A percentile compares a stretch with the other conserved stretches of the same genome.
These are phyloP conservation scores for Vultur gryphus DNA, from an alignment of 2,797 vertebrate genomes.

Conservation along the genomic window DNA sequence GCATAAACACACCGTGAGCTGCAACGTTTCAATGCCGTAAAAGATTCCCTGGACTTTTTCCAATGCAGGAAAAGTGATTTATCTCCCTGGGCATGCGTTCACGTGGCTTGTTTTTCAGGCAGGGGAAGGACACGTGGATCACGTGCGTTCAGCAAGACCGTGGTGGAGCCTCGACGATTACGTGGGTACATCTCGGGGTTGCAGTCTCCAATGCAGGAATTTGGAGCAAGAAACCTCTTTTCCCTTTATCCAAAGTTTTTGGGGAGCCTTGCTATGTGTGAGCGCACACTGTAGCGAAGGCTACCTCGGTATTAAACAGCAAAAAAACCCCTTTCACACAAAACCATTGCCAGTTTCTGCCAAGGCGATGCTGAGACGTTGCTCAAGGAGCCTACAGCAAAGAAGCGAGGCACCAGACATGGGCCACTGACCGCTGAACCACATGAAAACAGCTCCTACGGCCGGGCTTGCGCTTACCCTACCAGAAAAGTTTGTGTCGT, in stretches of 20 bases:
- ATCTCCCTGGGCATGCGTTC: accelerated
- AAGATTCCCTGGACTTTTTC: background rate
- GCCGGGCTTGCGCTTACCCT: background rate
- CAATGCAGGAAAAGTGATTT: background rate
- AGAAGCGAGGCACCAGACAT: background rate
- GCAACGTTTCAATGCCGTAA: accelerated
- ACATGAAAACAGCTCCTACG: background rate
- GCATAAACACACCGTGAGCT: background rate
- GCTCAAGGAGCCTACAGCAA: background rate
- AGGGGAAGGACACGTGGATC: accelerated
- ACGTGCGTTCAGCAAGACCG: accelerated
- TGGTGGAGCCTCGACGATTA: accelerated
- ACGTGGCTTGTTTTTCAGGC: background rate
- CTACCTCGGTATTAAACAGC: background rate
- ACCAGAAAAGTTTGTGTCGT: background rate
- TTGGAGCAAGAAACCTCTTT: background rate
- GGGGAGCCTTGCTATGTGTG: background rate
- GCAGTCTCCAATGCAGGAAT: background rate
- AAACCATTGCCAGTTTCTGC: background rate
- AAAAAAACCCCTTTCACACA: background rate
- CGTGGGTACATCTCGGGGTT: accelerated
- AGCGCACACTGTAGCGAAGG: accelerated
- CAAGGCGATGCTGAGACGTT: accelerated
- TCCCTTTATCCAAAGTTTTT: background rate
- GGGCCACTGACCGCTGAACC: background rate